Base-by-base conservation (phyloP, 2,888 invertebrate genomes). In the Osmoderma eremita region DNA sequence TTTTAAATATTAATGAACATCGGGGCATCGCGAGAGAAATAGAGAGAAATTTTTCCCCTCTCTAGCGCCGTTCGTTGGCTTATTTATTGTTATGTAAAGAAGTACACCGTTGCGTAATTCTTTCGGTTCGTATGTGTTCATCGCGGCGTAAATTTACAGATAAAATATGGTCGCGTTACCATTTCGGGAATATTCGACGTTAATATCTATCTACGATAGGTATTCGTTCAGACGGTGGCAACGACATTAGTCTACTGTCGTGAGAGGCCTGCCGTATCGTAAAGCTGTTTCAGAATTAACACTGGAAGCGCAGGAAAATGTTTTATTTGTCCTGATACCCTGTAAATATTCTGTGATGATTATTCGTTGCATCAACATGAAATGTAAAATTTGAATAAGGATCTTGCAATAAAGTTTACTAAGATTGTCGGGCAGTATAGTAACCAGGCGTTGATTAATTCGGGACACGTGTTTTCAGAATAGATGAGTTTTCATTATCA, bases 1-100 rank as follows among this genome's bases (percentile, higher is more conserved):
- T 54, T 65, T 53, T 65, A 61, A 61, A 61, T 61, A 61, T 61
- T 61, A 61, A 45, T 61, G 58, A 61, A 61, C 58, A 45, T 61
- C 58, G 58, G n/a, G 20, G 58, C 45, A 61, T 61, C 45, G 45
- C 13, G 45, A 45, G 58, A 56, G 20, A 53, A 50, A n/a, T n/a
- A n/a, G n/a, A n/a, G n/a, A 50, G 30, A 38, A n/a, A 4, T 56
- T 56, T 58, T 42, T 58, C 41, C 15, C 30, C 17, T 20, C 15
- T 8, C 15, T 13, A n/a, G 15, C 45, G 24, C 17, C 45, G 24
- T 13, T 30, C 45, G 45, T 22, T 24, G 10, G 38, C 41, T 54
- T 56, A 54, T 65, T 54, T 54, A 61, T 61, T 61, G 58, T 61
- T 61, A 61, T 42, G 58, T 61, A 61, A 45, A 61, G 45, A 61